phyloP scores from a whole-genome alignment of 2,113 vertebrate species.

The Octodon degus region DNA sequence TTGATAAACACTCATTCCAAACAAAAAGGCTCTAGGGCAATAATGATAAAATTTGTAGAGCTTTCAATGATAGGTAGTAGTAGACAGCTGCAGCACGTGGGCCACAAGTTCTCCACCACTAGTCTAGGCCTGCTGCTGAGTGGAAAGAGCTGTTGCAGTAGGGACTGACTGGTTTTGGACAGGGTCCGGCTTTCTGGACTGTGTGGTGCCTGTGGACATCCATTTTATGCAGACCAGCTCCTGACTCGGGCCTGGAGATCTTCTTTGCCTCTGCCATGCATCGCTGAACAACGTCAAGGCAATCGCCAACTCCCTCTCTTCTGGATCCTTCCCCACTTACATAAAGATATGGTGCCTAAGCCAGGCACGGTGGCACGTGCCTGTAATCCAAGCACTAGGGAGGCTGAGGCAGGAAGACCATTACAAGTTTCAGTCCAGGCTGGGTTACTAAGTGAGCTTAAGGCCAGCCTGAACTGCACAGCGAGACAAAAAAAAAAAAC shows the following conservation, averaged over 20 bases:
- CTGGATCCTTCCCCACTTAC: too few relatives aligned
- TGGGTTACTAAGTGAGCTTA: too few relatives aligned
- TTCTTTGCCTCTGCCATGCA: background rate
- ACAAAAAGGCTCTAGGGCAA: background rate
- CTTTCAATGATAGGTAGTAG: background rate
- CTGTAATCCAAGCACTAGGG: too few relatives aligned
- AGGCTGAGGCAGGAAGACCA: too few relatives aligned
- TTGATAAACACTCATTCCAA: background rate
- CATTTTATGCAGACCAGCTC: background rate
- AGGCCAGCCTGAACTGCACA: too few relatives aligned
- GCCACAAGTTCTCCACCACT: background rate
- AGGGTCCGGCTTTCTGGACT: too few relatives aligned
- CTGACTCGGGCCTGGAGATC: background rate
- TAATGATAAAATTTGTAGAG: background rate
- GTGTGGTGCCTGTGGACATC: background rate
- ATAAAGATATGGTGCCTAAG: accelerated
- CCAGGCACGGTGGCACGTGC: too few relatives aligned
- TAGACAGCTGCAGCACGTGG: background rate
- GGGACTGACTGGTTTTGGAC: too few relatives aligned
- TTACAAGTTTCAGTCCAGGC: too few relatives aligned
- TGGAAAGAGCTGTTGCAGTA: background rate
- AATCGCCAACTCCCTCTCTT: too few relatives aligned
- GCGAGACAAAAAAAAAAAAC: too few relatives aligned
- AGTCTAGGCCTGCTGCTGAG: background rate
- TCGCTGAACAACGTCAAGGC: accelerated